phyloP scores from a whole-genome alignment of 2,113 vertebrate species.

The Myotis yumanensis region DNA sequence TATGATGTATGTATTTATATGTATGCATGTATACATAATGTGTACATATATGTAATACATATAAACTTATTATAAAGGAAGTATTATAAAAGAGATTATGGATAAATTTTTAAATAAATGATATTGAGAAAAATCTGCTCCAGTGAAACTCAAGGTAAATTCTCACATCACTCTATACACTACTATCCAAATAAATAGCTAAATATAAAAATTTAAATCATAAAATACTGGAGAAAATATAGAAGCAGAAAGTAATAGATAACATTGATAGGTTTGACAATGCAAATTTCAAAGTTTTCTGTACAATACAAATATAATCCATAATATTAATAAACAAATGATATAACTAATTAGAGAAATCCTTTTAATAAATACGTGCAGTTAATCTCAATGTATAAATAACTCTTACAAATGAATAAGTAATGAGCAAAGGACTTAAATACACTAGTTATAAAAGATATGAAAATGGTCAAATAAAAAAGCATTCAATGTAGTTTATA shows the following conservation, averaged over 20 bases:
- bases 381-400: background rate
- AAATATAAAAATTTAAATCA: slow-evolving; percentile 32
- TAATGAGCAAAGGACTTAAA: background rate
- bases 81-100: background rate
- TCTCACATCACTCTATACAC: background rate
- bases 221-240: background rate
- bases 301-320: background rate
- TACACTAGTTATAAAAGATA: background rate
- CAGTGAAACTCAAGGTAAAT: background rate
- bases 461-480: slow-evolving; percentile 17
- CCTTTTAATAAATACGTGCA: background rate
- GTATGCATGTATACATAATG: background rate
- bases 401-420: background rate
- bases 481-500: background rate
- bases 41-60: background rate
- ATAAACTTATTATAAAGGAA: slow-evolving; percentile 6
- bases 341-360: slow-evolving; percentile 8
- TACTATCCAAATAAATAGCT: background rate
- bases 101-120: background rate
- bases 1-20: background rate
- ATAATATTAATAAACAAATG: background rate
- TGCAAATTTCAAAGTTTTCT: background rate
- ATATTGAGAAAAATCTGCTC: background rate
- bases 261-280: background rate
- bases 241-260: background rate